These are phyloP conservation scores for Sebastolobus alascanus DNA, from an alignment of 2,797 vertebrate species.

Conservation along the genomic window DNA sequence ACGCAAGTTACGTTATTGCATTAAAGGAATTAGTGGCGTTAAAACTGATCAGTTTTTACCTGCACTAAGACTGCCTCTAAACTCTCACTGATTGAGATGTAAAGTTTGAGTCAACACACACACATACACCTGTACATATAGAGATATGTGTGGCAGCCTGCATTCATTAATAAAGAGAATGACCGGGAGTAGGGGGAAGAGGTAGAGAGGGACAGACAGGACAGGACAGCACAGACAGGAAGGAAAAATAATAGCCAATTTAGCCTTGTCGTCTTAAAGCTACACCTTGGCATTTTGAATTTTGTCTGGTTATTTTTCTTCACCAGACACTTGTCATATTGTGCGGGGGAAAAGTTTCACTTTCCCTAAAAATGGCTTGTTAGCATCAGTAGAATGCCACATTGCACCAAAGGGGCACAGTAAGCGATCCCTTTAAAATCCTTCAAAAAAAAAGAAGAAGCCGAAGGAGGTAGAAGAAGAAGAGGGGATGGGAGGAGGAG, in stretches of 20 bases:
- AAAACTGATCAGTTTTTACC: background rate
- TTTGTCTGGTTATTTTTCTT: constrained; percentile 68
- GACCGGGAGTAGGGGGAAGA: constrained; percentile 16
- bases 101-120: constrained; percentile 29
- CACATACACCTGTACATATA: background rate
- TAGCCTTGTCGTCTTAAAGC: constrained; percentile 74
- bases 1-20: too few species aligned
- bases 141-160: constrained; percentile 9
- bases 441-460: constrained; percentile 21
- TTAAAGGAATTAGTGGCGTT: too few species aligned
- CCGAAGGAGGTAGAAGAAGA: constrained; percentile 2
- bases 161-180: constrained; percentile 66
- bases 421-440: constrained; percentile 59
- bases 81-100: constrained; percentile 38
- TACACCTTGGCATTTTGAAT: constrained; percentile 77
- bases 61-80: background rate
- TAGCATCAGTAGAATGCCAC: constrained; percentile 69
- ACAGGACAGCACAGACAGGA: constrained; percentile 65
- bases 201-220: constrained; percentile 44
- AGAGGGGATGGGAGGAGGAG: background rate
- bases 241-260: constrained; percentile 81
- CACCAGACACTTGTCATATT: constrained; percentile 69
- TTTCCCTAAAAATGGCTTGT: constrained; percentile 68
- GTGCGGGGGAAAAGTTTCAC: constrained; percentile 44
- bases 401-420: constrained; percentile 57